Evolutionary conservation across 2,113 vertebrate species (phyloP), one percentile per base, ranked within the genome.

Genomic region (Ammodytes marinus): DNA sequence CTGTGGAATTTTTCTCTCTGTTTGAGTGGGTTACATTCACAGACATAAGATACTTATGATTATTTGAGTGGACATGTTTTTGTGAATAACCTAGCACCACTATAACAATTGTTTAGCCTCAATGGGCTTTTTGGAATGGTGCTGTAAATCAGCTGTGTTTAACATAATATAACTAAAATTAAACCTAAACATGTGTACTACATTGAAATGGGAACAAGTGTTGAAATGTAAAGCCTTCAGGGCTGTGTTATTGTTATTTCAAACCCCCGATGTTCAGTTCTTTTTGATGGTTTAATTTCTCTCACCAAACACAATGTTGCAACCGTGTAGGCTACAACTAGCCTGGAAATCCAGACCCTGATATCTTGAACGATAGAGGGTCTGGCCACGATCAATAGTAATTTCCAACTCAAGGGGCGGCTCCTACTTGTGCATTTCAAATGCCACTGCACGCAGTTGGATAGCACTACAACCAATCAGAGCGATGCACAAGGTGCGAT

Each of bases 281-380:
- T 57, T 69, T 54, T n/a, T 69, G 53, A 68, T 59, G 7, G 13
- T 47, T 40, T 37, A 63, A 67, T 86, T 76, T 77, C 57, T 47
- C 59, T 71, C 6, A 12, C 6, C 2, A 4, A 13, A 60, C n/a
- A 59, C 65, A 78, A 76, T 5, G 8, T 67, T 50, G 63, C 60
- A 58, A 76, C 57, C 0, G n/a, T 71, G 27, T 27, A 27, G 27
- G 27, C 60, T 84, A 68, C 14, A 74, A 55, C 71, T n/a, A n/a
- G n/a, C n/a, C n/a, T n/a, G n/a, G n/a, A n/a, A n/a, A n/a, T n/a
- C n/a, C n/a, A n/a, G n/a, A n/a, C n/a, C n/a, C n/a, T n/a, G n/a
- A n/a, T n/a, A n/a, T n/a, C n/a, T n/a, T n/a, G n/a, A n/a, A n/a
- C n/a, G n/a, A n/a, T n/a, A n/a, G n/a, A n/a, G n/a, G n/a, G n/a